Percentiles rank a stretch among this genome's conserved stretches.
Evolutionary conservation across 92 coral and sea anemone genomes (phyloP).

Genomic region (Paramuricea clavata): DNA sequence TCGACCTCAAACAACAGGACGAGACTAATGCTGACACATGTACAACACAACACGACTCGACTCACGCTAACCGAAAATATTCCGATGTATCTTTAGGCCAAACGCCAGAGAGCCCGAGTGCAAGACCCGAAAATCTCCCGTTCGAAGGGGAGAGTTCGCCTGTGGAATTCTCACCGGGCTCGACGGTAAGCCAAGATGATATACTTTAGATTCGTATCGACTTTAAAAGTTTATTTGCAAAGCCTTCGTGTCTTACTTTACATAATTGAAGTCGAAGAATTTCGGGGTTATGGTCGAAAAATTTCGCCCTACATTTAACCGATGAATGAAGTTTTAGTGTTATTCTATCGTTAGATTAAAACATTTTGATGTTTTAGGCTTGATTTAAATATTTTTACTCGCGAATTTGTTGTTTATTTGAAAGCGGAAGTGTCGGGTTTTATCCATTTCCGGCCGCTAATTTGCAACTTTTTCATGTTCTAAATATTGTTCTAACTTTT

Average conservation of each 20-base stretch:
- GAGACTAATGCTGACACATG: neutral
- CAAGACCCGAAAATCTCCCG: slow-evolving; percentile 73
- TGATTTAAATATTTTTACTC: neutral
- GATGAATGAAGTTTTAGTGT: neutral
- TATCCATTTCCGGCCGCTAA: slow-evolving; percentile 59
- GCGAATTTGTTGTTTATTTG: neutral
- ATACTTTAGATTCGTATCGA: slow-evolving; percentile 1
- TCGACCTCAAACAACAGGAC: slow-evolving; percentile 28
- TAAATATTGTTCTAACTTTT: slow-evolving; percentile 10
- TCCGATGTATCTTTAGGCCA: slow-evolving; percentile 80
- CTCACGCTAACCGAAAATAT: slow-evolving; percentile 31
- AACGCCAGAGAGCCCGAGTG: slow-evolving; percentile 85
- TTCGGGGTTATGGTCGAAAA: neutral
- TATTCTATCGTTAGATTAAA: neutral
- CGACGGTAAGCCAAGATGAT: slow-evolving; percentile 76
- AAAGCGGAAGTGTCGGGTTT: slow-evolving; percentile 1
- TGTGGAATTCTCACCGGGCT: slow-evolving; percentile 92
- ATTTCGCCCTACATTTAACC: neutral
- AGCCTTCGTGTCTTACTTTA: neutral
- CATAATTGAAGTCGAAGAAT: neutral
- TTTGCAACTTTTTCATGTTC: slow-evolving; percentile 13
- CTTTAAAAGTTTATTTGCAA: neutral
- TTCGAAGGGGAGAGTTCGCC: slow-evolving; percentile 86
- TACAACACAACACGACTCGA: neutral
- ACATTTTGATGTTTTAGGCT: neutral